phyloP scores from a whole-genome alignment of 2,113 vertebrate species.

The Ophthalmolycus amberensis region DNA sequence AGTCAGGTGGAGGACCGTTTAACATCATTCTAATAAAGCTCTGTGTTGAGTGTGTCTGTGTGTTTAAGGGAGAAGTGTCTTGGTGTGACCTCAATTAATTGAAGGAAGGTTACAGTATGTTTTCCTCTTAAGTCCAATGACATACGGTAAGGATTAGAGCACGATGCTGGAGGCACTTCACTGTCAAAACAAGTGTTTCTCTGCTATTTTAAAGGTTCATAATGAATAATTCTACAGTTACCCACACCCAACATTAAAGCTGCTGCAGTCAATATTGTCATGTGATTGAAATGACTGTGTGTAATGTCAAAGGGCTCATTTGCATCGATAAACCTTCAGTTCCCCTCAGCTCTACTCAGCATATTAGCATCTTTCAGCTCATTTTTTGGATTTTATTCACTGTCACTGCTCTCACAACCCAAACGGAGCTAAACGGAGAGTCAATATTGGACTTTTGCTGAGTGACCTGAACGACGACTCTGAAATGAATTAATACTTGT shows the following conservation, averaged over 20 bases:
- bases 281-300: neutral
- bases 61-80: neutral
- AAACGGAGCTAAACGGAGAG: neutral
- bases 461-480: neutral
- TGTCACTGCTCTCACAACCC: neutral
- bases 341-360: neutral
- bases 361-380: neutral
- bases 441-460: neutral
- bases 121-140: neutral
- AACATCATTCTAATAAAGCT: neutral
- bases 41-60: neutral
- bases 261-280: neutral
- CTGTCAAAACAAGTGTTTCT: neutral
- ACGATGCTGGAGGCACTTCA: neutral
- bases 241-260: neutral
- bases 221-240: neutral
- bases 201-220: slow-evolving; percentile 4
- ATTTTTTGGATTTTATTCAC: neutral
- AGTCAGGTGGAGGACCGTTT: slow-evolving; percentile 22
- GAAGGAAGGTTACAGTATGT: neutral
- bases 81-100: slow-evolving; percentile 13
- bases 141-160: neutral
- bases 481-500: neutral
- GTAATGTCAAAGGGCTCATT: neutral
- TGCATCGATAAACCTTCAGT: neutral